A percentile compares a stretch with the other conserved stretches of the same genome.
Evolutionary conservation across 1,140 invertebrate genomes (phyloP).

Genomic region (Drosophila nasuta): DNA sequence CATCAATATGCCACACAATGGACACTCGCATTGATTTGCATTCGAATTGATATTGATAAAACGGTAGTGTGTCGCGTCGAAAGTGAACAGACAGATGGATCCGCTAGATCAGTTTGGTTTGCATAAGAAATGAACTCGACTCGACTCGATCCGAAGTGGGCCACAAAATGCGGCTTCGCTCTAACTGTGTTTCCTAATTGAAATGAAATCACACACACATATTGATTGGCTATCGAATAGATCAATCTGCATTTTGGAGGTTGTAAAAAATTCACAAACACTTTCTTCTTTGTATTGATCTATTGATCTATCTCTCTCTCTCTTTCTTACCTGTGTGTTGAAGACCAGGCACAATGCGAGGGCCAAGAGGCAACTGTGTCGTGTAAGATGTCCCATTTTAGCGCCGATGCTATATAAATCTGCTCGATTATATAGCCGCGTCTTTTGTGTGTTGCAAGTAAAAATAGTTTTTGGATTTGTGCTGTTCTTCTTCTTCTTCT

Average conservation of each 20-base stretch:
- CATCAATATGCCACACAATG: constrained; percentile 59
- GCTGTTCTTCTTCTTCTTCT: constrained; percentile 14
- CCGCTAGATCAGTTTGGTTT: constrained; percentile 67
- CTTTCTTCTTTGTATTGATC: constrained; percentile 39
- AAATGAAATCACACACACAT: constrained; percentile 35
- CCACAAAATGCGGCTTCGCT: constrained; percentile 8
- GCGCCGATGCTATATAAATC: constrained; percentile 39
- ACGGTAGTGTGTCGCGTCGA: constrained; percentile 76
- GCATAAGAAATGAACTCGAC: constrained; percentile 48
- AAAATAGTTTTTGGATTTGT: constrained; percentile 45
- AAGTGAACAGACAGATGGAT: constrained; percentile 68
- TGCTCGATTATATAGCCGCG: constrained; percentile 37
- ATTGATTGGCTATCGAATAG: constrained; percentile 42
- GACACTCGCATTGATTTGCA: constrained; percentile 71
- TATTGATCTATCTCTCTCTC: no score
- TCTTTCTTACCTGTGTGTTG: constrained; percentile 75
- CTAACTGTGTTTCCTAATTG: constrained; percentile 68
- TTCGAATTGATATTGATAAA: constrained; percentile 80
- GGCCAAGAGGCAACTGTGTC: constrained; percentile 70
- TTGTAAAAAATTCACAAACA: constrained; percentile 37
- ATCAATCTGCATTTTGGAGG: constrained; percentile 18
- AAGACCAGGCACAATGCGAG: constrained; percentile 74
- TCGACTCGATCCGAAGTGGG: constrained; percentile 53
- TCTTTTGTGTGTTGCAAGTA: constrained; percentile 60
- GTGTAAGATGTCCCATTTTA: constrained; percentile 76